Evolutionary conservation across 2,113 vertebrate species (phyloP), one percentile per base, ranked within the genome.

Genomic region (Rana temporaria): DNA sequence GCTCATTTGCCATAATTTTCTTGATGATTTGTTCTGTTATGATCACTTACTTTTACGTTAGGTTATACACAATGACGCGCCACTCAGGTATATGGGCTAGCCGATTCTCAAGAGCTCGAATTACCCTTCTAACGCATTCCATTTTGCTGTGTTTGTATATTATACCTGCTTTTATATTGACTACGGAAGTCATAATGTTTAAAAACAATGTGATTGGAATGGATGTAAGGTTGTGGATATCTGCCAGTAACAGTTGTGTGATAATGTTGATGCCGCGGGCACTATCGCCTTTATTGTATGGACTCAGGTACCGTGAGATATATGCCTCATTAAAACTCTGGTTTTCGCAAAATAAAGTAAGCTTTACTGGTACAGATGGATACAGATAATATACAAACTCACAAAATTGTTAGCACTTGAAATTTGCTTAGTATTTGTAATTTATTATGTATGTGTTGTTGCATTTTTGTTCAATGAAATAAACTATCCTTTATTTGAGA

Each of bases 31-130:
- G 94, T 34, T 59, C 86, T 2, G 0, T 66, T 0, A 84, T 96
- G 69, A 93, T 95, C 80, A 64, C 88, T 17, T 94, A 91, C 89
- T 95, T 93, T 86, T 96, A 95, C 81, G 82, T 92, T 60, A 92
- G 87, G 57, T 90, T 96, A 38, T 96, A 93, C 82, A 85, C 88
- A 85, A 88, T 93, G 6, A 94, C 94, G 20, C 92, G 85, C 86
- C 90, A 87, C 42, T 93, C 93, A 2, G 92, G 93, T 6, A 92
- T 94, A 83, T 95, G 93, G 89, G 82, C 85, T 16, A 93, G 68
- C 8, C 91, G 92, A 57, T 93, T 90, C 85, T 95, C 93, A n/a
- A 87, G 91, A 78, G 94, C 94, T 4, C 89, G 90, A n/a, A 88
- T 93, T 32, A 96, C 93, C 0, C 82, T 95, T 67, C 86, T 95